Evolutionary conservation across 2,113 vertebrate genomes (phyloP), one percentile per base, ranked within the genome.

Genomic region (Nematolebias whitei): DNA sequence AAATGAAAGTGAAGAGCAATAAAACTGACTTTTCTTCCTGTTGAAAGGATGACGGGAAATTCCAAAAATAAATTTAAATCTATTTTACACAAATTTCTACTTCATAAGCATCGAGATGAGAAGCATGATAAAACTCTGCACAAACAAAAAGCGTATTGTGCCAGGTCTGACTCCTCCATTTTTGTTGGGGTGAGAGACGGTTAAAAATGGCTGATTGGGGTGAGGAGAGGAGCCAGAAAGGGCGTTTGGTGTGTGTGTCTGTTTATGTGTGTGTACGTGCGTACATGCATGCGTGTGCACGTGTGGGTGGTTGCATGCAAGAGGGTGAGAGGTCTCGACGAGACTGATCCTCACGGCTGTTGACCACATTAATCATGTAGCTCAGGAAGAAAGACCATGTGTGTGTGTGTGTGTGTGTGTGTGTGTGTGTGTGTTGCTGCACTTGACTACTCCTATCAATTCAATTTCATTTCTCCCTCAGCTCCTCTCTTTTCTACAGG

Each of bases 331-430:
- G 82, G 72, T 85, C 78, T 75, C 49, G 57, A 84, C 74, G 69
- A 85, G 79, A 85, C 84, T 62, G 76, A 86, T 84, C 77, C 83
- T 79, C 59, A 70, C 29, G 82, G 76, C 74, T 87, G 85, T 76
- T 85, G 85, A 80, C 75, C 85, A 87, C 88, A 92, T 93, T 89
- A 92, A 92, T 92, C 90, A 92, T 80, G 83, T 81, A 73, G 74
- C 72, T 66, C 58, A 40, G 54, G 49, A 32, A n/a, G 32, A 61
- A 47, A 65, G 55, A n/a, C n/a, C 65, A 65, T 26, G 44, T 44
- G 56, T 52, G 71, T 48, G 47, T 65, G 59, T 64, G 55, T 54
- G 68, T 61, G 68, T 61, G 63, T 59, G 65, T 67, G 71, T 57
- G 67, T 60, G 61, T 71, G 64, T 70, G 72, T 55, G 65, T 65